phyloP scores from a whole-genome alignment of 1,140 invertebrate genomes.

The Brachionus rotundiformis region DNA sequence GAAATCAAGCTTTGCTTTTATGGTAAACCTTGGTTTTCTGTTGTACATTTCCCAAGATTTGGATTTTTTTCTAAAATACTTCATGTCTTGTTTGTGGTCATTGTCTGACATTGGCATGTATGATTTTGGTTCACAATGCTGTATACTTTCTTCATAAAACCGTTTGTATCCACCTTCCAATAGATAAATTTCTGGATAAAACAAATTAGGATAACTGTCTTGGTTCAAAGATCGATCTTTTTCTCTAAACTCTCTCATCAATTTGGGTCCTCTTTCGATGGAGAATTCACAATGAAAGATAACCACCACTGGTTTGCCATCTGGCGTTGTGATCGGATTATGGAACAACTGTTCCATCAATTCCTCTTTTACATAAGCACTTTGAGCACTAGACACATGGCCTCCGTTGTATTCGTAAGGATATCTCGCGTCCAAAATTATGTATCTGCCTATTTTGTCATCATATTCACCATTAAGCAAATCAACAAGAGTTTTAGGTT shows the following conservation, averaged over 20 bases:
- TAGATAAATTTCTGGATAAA: slow-evolving; percentile 92
- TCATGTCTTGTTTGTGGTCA: slow-evolving; percentile 25
- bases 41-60: slow-evolving; percentile 8
- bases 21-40: not conserved
- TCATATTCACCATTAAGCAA: slow-evolving; percentile 22
- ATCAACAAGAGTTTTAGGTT: slow-evolving; percentile 7
- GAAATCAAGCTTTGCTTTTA: not conserved
- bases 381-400: slow-evolving; percentile 79
- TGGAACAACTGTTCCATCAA: slow-evolving; percentile 68
- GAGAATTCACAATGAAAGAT: slow-evolving; percentile 99
- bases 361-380: slow-evolving; percentile 77
- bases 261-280: slow-evolving; percentile 84
- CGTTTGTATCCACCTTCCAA: slow-evolving; percentile 89
- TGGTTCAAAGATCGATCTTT: slow-evolving; percentile 79
- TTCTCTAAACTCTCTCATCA: slow-evolving; percentile 71
- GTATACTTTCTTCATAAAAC: slow-evolving; percentile 72
- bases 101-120: slow-evolving; percentile 39
- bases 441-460: slow-evolving; percentile 5
- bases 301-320: slow-evolving; percentile 72
- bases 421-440: slow-evolving; percentile 72
- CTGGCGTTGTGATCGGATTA: slow-evolving; percentile 58
- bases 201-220: slow-evolving; percentile 79
- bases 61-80: slow-evolving; percentile 34
- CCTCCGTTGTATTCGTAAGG: slow-evolving; percentile 96
- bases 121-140: not conserved